Evolutionary conservation across 2,888 invertebrate genomes (phyloP).

Genomic region (Melanargia galathea): DNA sequence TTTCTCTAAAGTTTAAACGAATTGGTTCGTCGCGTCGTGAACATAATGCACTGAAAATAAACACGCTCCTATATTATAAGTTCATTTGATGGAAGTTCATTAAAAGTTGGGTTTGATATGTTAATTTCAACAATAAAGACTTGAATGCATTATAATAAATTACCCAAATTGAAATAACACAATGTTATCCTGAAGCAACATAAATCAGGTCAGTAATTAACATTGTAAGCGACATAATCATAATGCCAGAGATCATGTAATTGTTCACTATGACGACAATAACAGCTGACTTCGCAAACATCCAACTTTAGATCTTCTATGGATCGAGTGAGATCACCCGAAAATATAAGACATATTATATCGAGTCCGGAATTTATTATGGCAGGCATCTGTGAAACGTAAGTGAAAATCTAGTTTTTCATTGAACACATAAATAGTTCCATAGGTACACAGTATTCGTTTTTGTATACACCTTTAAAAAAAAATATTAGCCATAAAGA

Average conservation of each 20-base stretch:
- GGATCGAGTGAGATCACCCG: slow-evolving; percentile 13
- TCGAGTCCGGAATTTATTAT: slow-evolving; percentile 5
- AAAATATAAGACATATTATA: background rate
- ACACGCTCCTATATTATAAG: background rate
- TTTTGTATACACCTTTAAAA: background rate
- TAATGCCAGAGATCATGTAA: slow-evolving; percentile 48
- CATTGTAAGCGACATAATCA: slow-evolving; percentile 47
- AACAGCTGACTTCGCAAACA: slow-evolving; percentile 61
- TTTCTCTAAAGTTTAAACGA: background rate
- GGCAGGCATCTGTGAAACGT: slow-evolving; percentile 14
- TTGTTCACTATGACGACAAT: slow-evolving; percentile 58
- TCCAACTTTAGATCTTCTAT: slow-evolving; percentile 50
- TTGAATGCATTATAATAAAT: slow-evolving; percentile 18
- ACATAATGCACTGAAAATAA: background rate
- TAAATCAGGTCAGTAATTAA: slow-evolving; percentile 23
- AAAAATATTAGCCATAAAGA: background rate
- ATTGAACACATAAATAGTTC: background rate
- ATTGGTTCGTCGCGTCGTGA: background rate
- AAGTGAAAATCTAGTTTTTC: background rate
- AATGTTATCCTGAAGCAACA: slow-evolving; percentile 6
- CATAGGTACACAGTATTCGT: background rate
- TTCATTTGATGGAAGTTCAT: background rate
- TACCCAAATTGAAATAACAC: slow-evolving; percentile 14
- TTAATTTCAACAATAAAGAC: slow-evolving; percentile 16
- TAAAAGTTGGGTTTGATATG: slow-evolving; percentile 13